A percentile compares a stretch with the other conserved stretches of the same genome.
Evolutionary conservation across 2,797 vertebrate genomes (phyloP).

Genomic region (Emydoidea blandingii): DNA sequence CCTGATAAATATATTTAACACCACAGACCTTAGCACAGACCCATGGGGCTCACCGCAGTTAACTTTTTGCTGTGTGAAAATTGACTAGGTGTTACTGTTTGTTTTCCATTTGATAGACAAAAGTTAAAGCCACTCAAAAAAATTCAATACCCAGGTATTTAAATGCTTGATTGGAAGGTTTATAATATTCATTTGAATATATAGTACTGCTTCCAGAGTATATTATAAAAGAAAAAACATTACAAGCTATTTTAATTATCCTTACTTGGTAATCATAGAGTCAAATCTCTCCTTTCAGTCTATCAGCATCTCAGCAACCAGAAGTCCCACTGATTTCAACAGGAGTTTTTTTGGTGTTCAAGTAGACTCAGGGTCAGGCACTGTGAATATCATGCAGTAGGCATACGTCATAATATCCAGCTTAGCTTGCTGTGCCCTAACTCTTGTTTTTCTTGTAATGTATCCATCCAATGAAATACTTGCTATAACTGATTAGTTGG

Average conservation of each 20-base stretch:
- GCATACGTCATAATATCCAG: not conserved
- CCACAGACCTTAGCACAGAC: not conserved
- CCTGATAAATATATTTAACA: not conserved
- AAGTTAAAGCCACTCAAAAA: not conserved
- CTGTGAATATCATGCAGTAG: not conserved
- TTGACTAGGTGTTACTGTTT: not conserved
- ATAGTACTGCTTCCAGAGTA: not conserved
- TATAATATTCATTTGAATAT: not conserved
- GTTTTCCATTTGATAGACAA: not conserved
- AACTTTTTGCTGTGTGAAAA: not conserved
- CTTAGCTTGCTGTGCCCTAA: not conserved
- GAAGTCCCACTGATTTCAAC: not conserved
- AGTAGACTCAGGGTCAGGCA: not conserved
- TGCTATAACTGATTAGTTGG: not conserved
- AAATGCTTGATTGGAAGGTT: not conserved
- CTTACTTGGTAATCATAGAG: not conserved
- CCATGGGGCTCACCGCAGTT: not conserved
- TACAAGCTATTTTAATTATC: not conserved
- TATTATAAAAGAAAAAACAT: not conserved
- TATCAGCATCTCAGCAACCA: not conserved
- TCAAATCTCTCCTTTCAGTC: not conserved
- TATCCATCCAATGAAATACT: not conserved
- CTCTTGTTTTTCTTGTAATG: not conserved
- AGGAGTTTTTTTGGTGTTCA: not conserved
- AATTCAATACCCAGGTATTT: not conserved